A percentile compares a stretch with the other conserved stretches of the same genome.
Evolutionary conservation across 2,888 invertebrate species (phyloP).

Genomic region (Parelbella ahira): DNA sequence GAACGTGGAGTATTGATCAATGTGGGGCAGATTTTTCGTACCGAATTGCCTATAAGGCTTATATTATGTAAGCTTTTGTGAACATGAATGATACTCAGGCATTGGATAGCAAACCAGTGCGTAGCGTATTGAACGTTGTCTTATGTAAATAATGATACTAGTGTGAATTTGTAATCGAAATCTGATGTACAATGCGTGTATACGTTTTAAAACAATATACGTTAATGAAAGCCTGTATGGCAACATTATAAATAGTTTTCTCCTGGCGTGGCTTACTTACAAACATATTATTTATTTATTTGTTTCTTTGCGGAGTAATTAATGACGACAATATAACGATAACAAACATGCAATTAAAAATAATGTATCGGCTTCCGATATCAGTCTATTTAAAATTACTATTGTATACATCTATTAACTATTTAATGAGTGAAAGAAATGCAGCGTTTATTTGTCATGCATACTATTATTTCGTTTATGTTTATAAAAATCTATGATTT

Average conservation of each 20-base stretch:
- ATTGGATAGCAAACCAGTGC: constrained; percentile 21
- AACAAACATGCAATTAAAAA: too few relatives aligned
- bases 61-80: constrained; percentile 21
- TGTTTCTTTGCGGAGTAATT: background rate
- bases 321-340: too few relatives aligned
- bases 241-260: constrained; percentile 41
- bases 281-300: constrained; percentile 13
- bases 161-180: constrained; percentile 63
- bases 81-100: constrained; percentile 26
- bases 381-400: too few relatives aligned
- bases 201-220: constrained; percentile 65
- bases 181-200: constrained; percentile 79
- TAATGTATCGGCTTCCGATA: too few relatives aligned
- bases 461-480: too few relatives aligned
- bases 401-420: too few relatives aligned
- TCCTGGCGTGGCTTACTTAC: constrained; percentile 42
- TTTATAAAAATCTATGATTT: too few relatives aligned
- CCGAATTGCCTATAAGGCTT: constrained; percentile 22
- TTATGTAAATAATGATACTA: constrained; percentile 62
- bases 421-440: too few relatives aligned
- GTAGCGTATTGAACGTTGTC: constrained; percentile 34
- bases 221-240: constrained; percentile 42
- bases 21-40: constrained; percentile 16
- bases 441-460: too few relatives aligned
- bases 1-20: too few relatives aligned